Base-by-base conservation (phyloP, 2,113 vertebrate species). In the Stictonetta naevosa region DNA sequence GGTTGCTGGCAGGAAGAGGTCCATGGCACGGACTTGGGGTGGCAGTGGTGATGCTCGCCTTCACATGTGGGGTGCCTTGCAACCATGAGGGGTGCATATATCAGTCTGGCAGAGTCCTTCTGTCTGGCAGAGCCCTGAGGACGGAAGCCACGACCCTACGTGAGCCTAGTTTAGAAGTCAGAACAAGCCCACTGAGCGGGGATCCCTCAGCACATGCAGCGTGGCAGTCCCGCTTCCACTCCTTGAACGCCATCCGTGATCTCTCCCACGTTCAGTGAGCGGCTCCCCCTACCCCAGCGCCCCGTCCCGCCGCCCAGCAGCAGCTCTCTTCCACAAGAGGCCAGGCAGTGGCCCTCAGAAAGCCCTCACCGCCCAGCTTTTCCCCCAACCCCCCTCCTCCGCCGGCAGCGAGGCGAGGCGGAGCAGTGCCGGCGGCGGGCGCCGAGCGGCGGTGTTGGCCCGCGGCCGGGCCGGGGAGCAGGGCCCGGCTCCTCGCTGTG, bases 381-480 rank as follows among this genome's bases (percentile, higher is more conserved):
- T 48, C 20, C 46, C 42, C 46, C 20, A 5, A 21, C 8, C 46
- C 7, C 9, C 46, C 44, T 19, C 42, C 44, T 6, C 44, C 46
- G 46, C 46, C 46, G 20, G 46, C 20, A 20, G 46, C 46, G 46
- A 48, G 50, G 22, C 59, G 59, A 13, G 13, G 60, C 60, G 34
- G 60, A 50, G 60, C 90, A 69, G 13, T 86, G 77, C 88, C 17
- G 44, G 20, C 67, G 7, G 62, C 14, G 46, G 72, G 8, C 95
- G 76, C 93, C 26, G 2, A 3, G 76, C 25, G 95, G 95, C 69
- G 95, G 90, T 94, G 2, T 93, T 91, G 92, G 7, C 62, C 87
- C 83, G 79, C 79, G 38, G 60, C 34, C 59, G 59, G 20, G n/a
- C 59, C n/a, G 46, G 46, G 46, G 46, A 48, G 20, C 46, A 22